Base-by-base conservation (phyloP, 2,113 vertebrate genomes). In the Entelurus aequoreus region DNA sequence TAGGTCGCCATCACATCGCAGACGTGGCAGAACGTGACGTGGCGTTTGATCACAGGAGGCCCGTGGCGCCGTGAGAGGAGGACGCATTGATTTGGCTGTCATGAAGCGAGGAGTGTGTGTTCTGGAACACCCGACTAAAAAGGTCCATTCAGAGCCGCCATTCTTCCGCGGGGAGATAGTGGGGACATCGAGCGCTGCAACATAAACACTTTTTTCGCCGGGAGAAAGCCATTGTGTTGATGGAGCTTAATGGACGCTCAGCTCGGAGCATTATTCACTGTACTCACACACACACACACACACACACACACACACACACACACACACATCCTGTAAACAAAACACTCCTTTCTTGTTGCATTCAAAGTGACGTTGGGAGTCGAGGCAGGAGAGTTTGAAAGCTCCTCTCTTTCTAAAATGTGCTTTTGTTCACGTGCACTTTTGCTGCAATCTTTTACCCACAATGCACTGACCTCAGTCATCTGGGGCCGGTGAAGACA, bases 81-180 rank as follows among this genome's bases (percentile, higher is more conserved):
- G 79, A 79, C 72, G 76, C 77, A 85, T 85, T 85, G 85, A 87
- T 85, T 87, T 82, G 60, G 79, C 82, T 82, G 72, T 85, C 6
- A 74, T 63, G 66, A 55, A 76, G 74, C 76, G 72, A 71, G 59
- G 71, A 73, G 69, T 72, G 68, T 57, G 69, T 67, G 71, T 50
- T 60, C 53, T 72, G 71, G 72, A 83, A 82, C 79, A 82, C 72
- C 75, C 79, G 79, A 82, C 80, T 80, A 74, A 81, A 79, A 81
- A 79, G 65, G 69, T 70, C 78, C 75, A 81, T 83, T 85, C 78
- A 85, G 65, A 71, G 71, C 62, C 51, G 70, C 66, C 70, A 75
- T 68, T 72, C 71, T 78, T 83, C 79, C 72, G 83, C 85, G 79
- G 80, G 78, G 73, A 85, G 73, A 88, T 82, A 82, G 72, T 77